These are phyloP conservation scores for Stenodema calcarata DNA, from an alignment of 2,888 invertebrate species.

Conservation along the genomic window DNA sequence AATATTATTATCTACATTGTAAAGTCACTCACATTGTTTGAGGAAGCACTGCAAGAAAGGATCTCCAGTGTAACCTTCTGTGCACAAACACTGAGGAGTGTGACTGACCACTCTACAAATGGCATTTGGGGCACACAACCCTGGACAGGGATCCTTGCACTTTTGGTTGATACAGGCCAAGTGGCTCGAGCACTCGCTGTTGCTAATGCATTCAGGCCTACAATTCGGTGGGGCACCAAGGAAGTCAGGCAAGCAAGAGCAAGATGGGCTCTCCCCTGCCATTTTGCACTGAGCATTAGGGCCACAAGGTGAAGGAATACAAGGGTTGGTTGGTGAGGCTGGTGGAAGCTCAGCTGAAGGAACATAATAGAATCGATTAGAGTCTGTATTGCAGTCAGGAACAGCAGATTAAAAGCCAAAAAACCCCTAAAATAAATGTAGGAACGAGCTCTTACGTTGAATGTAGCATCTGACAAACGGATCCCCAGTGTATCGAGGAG, in stretches of 20 bases:
- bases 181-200: conserved; percentile 73
- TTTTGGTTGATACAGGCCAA: conserved; percentile 73
- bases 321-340: conserved; percentile 43
- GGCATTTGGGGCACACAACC: conserved; percentile 76
- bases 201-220: conserved; percentile 75
- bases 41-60: conserved; percentile 64
- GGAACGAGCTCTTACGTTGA: conserved; percentile 61
- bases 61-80: conserved; percentile 65
- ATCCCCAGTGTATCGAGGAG: conserved; percentile 72
- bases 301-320: conserved; percentile 78
- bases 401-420: background rate
- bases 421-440: background rate
- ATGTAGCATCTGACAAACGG: conserved; percentile 72
- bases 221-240: conserved; percentile 73
- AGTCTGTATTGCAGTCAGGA: background rate
- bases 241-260: conserved; percentile 73
- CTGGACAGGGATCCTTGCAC: conserved; percentile 77
- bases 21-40: conserved; percentile 53
- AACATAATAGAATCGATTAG: background rate
- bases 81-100: conserved; percentile 69
- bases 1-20: background rate
- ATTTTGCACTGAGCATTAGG: conserved; percentile 81
- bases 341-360: conserved; percentile 45
- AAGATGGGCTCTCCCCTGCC: conserved; percentile 73
- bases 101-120: conserved; percentile 77